These are phyloP conservation scores for Lota lota DNA, from an alignment of 2,113 vertebrate genomes.

Conservation along the genomic window DNA sequence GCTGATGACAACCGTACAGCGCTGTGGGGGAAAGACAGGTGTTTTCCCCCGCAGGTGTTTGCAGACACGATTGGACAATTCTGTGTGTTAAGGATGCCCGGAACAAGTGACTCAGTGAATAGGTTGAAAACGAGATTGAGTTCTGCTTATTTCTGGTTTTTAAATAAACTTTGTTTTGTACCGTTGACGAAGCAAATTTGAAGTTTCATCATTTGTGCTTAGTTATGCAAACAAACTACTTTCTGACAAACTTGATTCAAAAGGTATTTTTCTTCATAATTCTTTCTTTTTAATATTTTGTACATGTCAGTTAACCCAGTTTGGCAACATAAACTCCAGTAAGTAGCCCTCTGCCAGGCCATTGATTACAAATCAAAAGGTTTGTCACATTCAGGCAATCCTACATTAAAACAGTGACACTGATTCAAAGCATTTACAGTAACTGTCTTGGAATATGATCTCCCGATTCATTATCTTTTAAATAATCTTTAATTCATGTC, in stretches of 20 bases:
- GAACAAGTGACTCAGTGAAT: no score
- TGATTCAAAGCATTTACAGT: no score
- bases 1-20: no score
- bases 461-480: no score
- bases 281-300: constrained; percentile 59
- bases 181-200: no score
- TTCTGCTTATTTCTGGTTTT: constrained; percentile 11
- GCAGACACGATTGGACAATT: no score
- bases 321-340: constrained; percentile 32
- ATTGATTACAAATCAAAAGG: constrained; percentile 42
- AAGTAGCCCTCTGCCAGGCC: not conserved
- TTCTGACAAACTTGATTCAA: not conserved
- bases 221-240: not conserved
- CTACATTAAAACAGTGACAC: constrained; percentile 9
- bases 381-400: constrained; percentile 31
- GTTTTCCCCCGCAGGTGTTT: no score
- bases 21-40: no score
- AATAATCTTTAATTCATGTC: no score
- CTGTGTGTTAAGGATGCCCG: not conserved
- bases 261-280: not conserved
- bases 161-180: constrained; percentile 24
- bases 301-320: constrained; percentile 44
- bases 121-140: no score
- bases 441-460: no score
- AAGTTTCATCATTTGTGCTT: no score